phyloP scores from a whole-genome alignment of 1,140 invertebrate species.

The Hyposmocoma kahamanoa region DNA sequence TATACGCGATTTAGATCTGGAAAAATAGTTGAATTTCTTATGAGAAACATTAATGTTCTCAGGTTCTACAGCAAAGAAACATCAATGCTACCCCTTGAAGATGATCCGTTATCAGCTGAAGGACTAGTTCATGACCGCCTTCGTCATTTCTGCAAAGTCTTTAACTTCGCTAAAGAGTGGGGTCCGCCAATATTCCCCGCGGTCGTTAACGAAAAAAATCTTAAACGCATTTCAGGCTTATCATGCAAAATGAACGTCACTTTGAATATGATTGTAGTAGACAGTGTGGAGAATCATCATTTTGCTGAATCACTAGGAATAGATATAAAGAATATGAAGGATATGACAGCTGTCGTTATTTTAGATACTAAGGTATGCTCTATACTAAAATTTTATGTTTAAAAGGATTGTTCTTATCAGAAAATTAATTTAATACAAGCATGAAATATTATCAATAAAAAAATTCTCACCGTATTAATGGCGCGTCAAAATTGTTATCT shows the following conservation, averaged over 20 bases:
- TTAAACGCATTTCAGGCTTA: slow-evolving; percentile 40
- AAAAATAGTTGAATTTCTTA: too few relatives aligned
- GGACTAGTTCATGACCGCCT: slow-evolving; percentile 61
- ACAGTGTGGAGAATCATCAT: slow-evolving; percentile 79
- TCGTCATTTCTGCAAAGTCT: slow-evolving; percentile 60
- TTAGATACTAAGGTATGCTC: slow-evolving; percentile 82
- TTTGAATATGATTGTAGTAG: slow-evolving; percentile 81
- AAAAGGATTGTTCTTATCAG: too few relatives aligned
- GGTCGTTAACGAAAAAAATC: slow-evolving; percentile 23
- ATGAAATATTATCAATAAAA: too few relatives aligned
- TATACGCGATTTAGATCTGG: too few relatives aligned
- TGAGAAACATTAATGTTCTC: neutral
- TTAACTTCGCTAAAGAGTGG: slow-evolving; percentile 54
- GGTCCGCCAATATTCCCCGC: slow-evolving; percentile 39
- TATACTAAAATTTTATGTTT: too few relatives aligned
- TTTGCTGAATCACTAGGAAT: slow-evolving; percentile 84
- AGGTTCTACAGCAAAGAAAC: slow-evolving; percentile 52
- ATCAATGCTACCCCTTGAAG: slow-evolving; percentile 63
- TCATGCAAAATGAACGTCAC: slow-evolving; percentile 76
- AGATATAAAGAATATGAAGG: slow-evolving; percentile 74
- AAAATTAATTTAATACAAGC: too few relatives aligned
- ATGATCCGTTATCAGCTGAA: slow-evolving; percentile 74
- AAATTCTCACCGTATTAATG: too few relatives aligned
- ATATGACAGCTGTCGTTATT: slow-evolving; percentile 82
- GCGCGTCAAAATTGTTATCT: too few relatives aligned